A percentile compares a stretch with the other conserved stretches of the same genome.
Conservation (phyloP, 2,797 vertebrate species). For the Lutjanus argentimaculatus region DNA sequence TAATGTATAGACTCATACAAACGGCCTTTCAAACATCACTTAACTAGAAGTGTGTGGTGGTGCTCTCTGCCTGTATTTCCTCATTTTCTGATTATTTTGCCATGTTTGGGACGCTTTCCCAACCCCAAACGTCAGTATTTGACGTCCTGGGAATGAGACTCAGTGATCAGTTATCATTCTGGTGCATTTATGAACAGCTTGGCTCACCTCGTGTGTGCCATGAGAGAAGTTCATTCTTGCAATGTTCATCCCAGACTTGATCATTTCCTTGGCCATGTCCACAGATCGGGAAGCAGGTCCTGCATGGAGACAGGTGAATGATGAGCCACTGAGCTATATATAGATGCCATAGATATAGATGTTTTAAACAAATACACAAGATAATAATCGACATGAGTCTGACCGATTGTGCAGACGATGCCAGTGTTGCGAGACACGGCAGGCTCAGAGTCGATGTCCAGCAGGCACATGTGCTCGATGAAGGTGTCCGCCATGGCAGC, state of each 20-base stretch:
- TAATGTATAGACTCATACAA: too few relatives aligned
- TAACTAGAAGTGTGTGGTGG: too few relatives aligned
- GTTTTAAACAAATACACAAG: slow-evolving; percentile 24
- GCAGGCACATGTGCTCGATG: slow-evolving; percentile 96
- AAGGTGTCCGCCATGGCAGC: slow-evolving; percentile 97
- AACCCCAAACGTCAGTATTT: too few relatives aligned
- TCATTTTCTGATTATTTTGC: too few relatives aligned
- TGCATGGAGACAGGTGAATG: slow-evolving; percentile 61
- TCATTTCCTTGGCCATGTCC: slow-evolving; percentile 95
- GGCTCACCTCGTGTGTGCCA: slow-evolving; percentile 94
- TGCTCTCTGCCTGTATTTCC: too few relatives aligned
- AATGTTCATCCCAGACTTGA: slow-evolving; percentile 98
- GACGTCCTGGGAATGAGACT: too few relatives aligned
- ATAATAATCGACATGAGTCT: slow-evolving; percentile 49
- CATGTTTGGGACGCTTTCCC: too few relatives aligned
- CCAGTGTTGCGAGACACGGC: slow-evolving; percentile 95
- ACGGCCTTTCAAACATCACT: too few relatives aligned
- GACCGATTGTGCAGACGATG: slow-evolving; percentile 99
- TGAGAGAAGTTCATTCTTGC: slow-evolving; percentile 99
- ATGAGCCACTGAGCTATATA: background rate
- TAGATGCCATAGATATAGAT: background rate
- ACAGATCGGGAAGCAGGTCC: slow-evolving; percentile 95
- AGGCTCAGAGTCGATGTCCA: slow-evolving; percentile 97
- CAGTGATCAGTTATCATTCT: too few relatives aligned
- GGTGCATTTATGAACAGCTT: too few relatives aligned